Base-by-base conservation (phyloP, 1,140 invertebrate genomes). In the Hyphantria cunea region DNA sequence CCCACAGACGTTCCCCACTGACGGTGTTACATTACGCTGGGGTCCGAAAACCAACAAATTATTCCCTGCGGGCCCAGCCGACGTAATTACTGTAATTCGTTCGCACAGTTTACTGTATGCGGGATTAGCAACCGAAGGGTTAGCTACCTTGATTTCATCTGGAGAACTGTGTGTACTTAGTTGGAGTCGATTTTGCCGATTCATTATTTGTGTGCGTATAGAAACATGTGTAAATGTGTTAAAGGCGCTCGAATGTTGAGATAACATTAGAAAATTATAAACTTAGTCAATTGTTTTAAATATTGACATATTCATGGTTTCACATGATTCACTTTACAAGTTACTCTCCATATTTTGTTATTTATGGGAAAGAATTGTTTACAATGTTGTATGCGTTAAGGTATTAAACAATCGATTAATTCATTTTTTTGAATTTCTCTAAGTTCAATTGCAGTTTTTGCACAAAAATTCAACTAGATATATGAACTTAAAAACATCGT, bases 31-130 rank as follows among this genome's bases (percentile, higher is more conserved):
- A 58, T 58, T 58, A 39, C 45, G 45, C 55, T 49, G 31, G 55
- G 55, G 55, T 58, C 55, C 55, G 55, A 58, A 58, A 58, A 58
- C 55, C 55, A 58, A 58, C 55, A 58, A 58, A 58, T 58, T 58
- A 58, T 58, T 58, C 55, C 55, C 55, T 32, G 55, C 45, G 55
- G 55, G 45, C 55, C 15, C 45, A 39, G 45, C 55, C 55, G 54
- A 49, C 45, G 55, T 58, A 49, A 58, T 58, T 58, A 58, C 55
- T 48, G 55, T 58, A 58, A 58, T 58, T 58, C 55, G 55, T 58
- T 58, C 45, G 45, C 45, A 33, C 55, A 58, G 55, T 48, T 56
- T 48, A 58, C 55, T 58, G 49, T 34, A 13, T 15, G 14, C 39
- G 31, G 50, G 41, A 53, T 62, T 52, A 58, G 55, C 55, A 58